Conservation (phyloP, 2,113 vertebrate genomes). For the Thalassoma bifasciatum region DNA sequence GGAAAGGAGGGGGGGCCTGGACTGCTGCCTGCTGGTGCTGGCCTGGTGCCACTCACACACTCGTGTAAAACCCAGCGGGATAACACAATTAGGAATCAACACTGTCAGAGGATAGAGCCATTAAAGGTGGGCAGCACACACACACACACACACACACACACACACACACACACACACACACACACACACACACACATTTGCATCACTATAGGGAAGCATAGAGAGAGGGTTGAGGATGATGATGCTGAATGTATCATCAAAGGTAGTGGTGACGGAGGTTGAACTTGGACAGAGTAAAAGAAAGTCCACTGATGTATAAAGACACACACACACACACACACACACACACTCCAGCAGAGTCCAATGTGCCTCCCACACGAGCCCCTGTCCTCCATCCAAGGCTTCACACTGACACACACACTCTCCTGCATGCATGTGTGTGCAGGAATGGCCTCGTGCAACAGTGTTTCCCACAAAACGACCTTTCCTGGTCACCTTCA, state of each 20-base stretch:
- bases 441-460: conserved; percentile 37
- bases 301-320: background rate
- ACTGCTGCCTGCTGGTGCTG: conserved; percentile 51
- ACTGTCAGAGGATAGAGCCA: conserved; percentile 53
- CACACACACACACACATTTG: conserved; percentile 39
- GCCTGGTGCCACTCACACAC: conserved; percentile 57
- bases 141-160: conserved; percentile 12
- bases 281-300: too few relatives aligned
- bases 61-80: conserved; percentile 49
- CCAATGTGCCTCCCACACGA: conserved; percentile 36
- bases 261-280: too few relatives aligned
- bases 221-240: background rate
- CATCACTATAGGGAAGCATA: conserved; percentile 30
- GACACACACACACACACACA: conserved; percentile 9
- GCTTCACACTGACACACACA: conserved; percentile 12
- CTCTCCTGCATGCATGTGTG: conserved; percentile 8
- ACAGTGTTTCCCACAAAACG: conserved; percentile 72
- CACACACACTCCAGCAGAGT: background rate
- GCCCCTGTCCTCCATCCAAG: conserved; percentile 26
- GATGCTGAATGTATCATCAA: conserved; percentile 2
- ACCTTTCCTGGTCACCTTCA: conserved; percentile 86
- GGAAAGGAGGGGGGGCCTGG: conserved; percentile 52
- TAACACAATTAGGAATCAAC: conserved; percentile 62
- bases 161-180: conserved; percentile 24
- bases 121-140: conserved; percentile 36